Conservation (phyloP, 2,113 vertebrate genomes). For the Cairina moschata region DNA sequence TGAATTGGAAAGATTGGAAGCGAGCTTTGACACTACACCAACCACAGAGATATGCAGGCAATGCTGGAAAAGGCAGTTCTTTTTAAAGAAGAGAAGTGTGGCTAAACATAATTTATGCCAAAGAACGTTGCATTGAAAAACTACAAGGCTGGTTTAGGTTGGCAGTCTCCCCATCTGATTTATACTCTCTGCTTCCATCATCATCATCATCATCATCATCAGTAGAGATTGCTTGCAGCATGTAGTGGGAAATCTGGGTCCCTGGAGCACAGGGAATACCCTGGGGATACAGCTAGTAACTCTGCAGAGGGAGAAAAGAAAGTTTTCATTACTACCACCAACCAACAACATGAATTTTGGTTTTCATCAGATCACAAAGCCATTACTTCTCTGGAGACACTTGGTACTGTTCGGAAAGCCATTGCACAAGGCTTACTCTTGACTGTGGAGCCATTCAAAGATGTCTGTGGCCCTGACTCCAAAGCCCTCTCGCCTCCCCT, state of each 20-base stretch:
- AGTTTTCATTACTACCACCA: background rate
- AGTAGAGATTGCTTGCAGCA: background rate
- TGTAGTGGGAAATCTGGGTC: background rate
- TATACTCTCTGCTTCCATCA: background rate
- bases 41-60: background rate
- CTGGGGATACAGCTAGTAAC: background rate
- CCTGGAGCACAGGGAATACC: background rate
- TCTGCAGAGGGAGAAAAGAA: background rate
- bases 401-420: background rate
- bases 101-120: background rate
- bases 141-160: background rate
- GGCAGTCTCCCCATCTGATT: background rate
- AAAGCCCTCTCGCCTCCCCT: background rate
- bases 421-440: background rate
- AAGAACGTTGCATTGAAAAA: background rate
- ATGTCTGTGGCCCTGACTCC: background rate
- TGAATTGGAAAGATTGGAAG: background rate
- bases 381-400: background rate
- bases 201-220: background rate
- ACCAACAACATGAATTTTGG: background rate
- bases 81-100: background rate
- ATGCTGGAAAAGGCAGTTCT: background rate
- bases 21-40: background rate
- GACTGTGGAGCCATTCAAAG: background rate
- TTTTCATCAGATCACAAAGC: background rate